Evolutionary conservation across 2,113 vertebrate genomes (phyloP).

Genomic region (Actenoides lindsayi): DNA sequence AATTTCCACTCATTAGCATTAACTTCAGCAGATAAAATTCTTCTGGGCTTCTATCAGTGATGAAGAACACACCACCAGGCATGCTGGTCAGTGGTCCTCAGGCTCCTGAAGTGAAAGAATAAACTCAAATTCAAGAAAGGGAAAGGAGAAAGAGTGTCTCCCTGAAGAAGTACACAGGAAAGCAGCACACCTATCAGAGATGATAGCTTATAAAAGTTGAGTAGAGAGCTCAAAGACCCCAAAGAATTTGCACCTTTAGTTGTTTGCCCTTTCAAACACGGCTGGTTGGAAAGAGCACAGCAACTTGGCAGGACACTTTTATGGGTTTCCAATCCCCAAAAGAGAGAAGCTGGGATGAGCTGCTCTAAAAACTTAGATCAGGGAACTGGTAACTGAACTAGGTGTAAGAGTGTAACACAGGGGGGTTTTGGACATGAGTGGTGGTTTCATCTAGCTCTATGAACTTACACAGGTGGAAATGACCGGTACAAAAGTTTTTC

Average conservation of each 20-base stretch:
- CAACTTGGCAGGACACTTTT: not conserved
- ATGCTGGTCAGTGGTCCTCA: not conserved
- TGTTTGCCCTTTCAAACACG: not conserved
- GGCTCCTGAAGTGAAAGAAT: not conserved
- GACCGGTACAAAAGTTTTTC: not conserved
- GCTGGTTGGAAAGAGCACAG: not conserved
- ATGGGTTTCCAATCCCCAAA: not conserved
- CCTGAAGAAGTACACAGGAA: not conserved
- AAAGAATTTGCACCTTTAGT: not conserved
- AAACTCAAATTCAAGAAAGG: not conserved
- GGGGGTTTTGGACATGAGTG: not conserved
- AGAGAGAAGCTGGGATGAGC: not conserved
- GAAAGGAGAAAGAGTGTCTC: not conserved
- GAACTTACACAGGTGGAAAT: not conserved
- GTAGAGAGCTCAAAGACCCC: not conserved
- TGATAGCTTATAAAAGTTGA: not conserved
- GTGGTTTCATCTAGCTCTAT: not conserved
- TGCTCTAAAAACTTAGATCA: not conserved
- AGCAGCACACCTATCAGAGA: not conserved
- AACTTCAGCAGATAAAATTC: not conserved
- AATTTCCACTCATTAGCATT: not conserved
- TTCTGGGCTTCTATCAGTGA: not conserved
- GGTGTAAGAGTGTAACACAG: not conserved
- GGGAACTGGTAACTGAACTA: not conserved
- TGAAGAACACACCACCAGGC: not conserved